phyloP scores from a whole-genome alignment of 2,113 vertebrate species.

The Chaenogobius annularis region DNA sequence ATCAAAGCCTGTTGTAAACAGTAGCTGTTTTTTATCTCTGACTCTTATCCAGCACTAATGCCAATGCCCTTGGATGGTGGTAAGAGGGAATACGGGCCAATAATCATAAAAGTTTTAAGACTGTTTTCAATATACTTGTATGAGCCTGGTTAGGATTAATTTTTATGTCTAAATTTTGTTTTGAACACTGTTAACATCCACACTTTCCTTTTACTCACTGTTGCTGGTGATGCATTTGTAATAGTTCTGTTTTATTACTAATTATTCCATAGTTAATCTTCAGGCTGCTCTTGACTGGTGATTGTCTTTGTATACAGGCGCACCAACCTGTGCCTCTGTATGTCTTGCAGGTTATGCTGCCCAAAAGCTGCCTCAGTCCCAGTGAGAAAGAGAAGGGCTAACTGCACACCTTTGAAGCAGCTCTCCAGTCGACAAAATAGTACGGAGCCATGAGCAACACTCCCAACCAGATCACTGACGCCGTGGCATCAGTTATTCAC shows the following conservation, averaged over 20 bases:
- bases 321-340: constrained; percentile 26
- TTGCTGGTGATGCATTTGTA: background rate
- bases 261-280: background rate
- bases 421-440: constrained; percentile 39
- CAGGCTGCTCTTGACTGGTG: background rate
- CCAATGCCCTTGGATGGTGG: constrained; percentile 52
- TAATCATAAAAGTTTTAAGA: background rate
- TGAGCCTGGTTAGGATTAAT: background rate
- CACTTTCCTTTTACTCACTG: background rate
- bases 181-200: background rate
- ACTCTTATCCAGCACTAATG: constrained; percentile 55
- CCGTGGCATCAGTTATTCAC: constrained; percentile 60
- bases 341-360: constrained; percentile 80
- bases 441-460: constrained; percentile 71
- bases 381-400: constrained; percentile 83
- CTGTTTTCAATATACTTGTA: background rate
- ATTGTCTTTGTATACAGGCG: background rate
- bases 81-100: constrained; percentile 11
- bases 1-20: constrained; percentile 50
- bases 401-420: constrained; percentile 48
- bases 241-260: background rate
- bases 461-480: constrained; percentile 56
- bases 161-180: background rate
- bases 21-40: constrained; percentile 52
- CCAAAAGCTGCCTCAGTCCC: constrained; percentile 79